These are phyloP conservation scores for Oreochromis spilurus DNA, from an alignment of 2,113 vertebrate species.

Conservation along the genomic window DNA sequence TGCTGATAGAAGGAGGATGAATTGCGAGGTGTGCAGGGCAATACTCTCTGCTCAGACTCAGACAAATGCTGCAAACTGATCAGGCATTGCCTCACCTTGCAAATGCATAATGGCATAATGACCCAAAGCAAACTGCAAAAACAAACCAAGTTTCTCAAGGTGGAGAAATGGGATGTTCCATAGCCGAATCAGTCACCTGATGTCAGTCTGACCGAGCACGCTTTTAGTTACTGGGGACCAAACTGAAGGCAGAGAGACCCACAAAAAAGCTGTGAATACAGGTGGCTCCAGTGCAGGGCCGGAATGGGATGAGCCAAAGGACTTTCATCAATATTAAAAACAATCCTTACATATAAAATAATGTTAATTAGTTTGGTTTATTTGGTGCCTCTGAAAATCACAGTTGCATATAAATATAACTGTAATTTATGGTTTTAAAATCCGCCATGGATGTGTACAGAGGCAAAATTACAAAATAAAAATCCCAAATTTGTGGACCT, in stretches of 20 bases:
- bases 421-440: background rate
- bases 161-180: background rate
- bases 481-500: background rate
- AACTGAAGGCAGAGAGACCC: background rate
- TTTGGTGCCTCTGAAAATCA: background rate
- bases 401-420: background rate
- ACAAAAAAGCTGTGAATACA: background rate
- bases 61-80: background rate
- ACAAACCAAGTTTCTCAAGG: background rate
- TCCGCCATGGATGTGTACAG: background rate
- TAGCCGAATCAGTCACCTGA: background rate
- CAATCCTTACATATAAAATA: background rate
- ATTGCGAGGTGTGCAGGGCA: background rate
- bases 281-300: rapidly evolving
- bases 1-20: background rate
- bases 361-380: background rate
- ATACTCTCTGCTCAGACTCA: background rate
- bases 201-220: background rate
- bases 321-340: background rate
- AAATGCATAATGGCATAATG: background rate
- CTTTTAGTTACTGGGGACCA: background rate
- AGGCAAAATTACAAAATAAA: background rate
- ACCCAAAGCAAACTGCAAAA: background rate
- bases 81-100: background rate
- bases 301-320: background rate